A percentile compares a stretch with the other conserved stretches of the same genome.
phyloP scores from a whole-genome alignment of 2,797 vertebrate genomes.

The Pygocentrus nattereri region DNA sequence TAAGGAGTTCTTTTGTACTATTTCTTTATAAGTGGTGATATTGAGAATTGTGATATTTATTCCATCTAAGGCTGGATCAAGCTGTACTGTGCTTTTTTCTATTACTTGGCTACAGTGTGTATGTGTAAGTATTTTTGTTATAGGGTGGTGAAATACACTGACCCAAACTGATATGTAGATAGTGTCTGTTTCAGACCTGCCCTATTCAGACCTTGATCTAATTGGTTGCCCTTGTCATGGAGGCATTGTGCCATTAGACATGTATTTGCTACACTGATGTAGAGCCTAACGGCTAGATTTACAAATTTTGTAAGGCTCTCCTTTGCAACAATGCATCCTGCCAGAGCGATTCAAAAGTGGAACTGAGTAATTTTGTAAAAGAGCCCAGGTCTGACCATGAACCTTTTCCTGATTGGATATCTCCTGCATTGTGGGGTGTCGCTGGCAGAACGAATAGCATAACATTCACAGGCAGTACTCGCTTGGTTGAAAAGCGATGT shows the following conservation, averaged over 20 bases:
- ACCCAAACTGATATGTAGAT: constrained; percentile 46
- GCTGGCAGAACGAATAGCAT: constrained; percentile 23
- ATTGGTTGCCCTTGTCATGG: constrained; percentile 54
- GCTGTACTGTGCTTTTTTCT: too few relatives aligned
- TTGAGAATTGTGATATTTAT: too few relatives aligned
- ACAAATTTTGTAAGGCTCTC: constrained; percentile 34
- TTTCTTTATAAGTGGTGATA: too few relatives aligned
- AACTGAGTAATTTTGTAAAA: constrained; percentile 44
- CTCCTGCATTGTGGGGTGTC: neutral
- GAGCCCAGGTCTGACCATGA: constrained; percentile 15
- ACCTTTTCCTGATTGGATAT: constrained; percentile 21
- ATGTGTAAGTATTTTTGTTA: constrained; percentile 9
- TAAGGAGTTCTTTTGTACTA: too few relatives aligned
- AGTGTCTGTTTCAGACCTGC: constrained; percentile 12
- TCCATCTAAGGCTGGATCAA: too few relatives aligned
- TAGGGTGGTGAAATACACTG: constrained; percentile 1
- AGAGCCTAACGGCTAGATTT: constrained; percentile 23
- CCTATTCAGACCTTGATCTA: constrained; percentile 53
- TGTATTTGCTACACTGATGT: constrained; percentile 31
- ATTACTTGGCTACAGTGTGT: too few relatives aligned
- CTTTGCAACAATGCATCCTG: constrained; percentile 44
- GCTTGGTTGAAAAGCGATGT: neutral
- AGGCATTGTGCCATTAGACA: constrained; percentile 40
- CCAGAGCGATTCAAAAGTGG: constrained; percentile 48
- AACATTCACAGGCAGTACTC: neutral